Conservation (phyloP, 2,888 invertebrate species). For the Camptogramma bilineatum region DNA sequence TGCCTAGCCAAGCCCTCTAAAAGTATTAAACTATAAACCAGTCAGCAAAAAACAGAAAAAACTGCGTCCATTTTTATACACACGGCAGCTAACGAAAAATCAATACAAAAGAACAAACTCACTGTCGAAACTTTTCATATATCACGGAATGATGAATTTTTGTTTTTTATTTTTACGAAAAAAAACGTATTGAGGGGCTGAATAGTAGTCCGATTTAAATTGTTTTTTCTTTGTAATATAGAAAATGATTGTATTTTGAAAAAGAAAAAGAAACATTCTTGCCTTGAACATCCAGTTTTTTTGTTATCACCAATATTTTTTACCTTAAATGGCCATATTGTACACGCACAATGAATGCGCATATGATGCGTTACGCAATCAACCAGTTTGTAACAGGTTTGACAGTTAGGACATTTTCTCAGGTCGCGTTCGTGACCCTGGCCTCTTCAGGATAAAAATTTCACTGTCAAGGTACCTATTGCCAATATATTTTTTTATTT, state of each 20-base stretch:
- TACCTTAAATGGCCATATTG: too few relatives aligned
- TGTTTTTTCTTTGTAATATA: background rate
- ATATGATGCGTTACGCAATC: background rate
- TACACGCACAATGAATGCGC: too few relatives aligned
- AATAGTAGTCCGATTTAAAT: background rate
- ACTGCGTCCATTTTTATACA: background rate
- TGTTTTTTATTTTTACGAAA: background rate
- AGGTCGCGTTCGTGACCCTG: conserved; percentile 3
- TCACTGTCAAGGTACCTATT: background rate
- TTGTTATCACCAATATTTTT: too few relatives aligned
- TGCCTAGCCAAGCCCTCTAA: conserved; percentile 3
- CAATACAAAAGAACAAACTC: conserved; percentile 6
- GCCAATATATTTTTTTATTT: background rate
- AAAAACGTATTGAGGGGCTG: background rate
- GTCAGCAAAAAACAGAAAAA: conserved; percentile 1
- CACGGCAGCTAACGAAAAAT: conserved; percentile 4
- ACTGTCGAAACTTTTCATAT: conserved; percentile 8
- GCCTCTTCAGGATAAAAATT: background rate
- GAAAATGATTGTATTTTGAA: background rate
- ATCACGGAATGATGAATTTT: background rate
- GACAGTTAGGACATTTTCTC: background rate
- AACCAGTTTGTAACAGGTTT: background rate
- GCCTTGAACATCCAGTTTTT: too few relatives aligned
- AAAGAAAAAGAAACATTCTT: too few relatives aligned
- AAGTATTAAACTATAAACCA: conserved; percentile 9